Percentiles rank a stretch among this genome's conserved stretches.
These are phyloP conservation scores for Unio pictorum DNA, from an alignment of 2,888 invertebrate genomes.

Conservation along the genomic window DNA sequence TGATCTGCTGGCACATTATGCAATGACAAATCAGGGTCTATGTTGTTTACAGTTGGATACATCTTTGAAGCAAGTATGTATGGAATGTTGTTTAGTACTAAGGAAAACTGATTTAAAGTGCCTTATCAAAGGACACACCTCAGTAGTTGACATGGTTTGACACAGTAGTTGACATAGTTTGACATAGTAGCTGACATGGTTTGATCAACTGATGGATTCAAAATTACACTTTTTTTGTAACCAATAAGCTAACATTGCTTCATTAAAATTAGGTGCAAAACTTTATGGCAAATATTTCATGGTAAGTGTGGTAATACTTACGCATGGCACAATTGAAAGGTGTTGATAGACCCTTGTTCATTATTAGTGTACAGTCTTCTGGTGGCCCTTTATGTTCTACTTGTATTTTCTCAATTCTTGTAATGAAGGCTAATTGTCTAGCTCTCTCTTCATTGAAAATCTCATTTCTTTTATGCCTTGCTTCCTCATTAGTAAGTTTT, in stretches of 20 bases:
- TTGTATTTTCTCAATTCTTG: slow-evolving; percentile 92
- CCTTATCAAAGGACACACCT: no score
- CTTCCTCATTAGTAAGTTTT: slow-evolving; percentile 60
- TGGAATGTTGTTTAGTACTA: no score
- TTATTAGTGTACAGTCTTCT: slow-evolving; percentile 82
- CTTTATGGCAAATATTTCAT: neutral
- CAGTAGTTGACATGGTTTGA: no score
- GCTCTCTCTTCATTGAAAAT: slow-evolving; percentile 85
- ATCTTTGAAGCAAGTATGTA: no score
- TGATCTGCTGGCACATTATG: no score
- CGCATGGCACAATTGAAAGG: slow-evolving; percentile 93
- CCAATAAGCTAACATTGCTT: neutral
- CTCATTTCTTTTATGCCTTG: slow-evolving; percentile 60
- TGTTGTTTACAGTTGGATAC: no score
- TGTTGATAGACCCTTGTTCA: slow-evolving; percentile 94
- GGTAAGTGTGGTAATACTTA: slow-evolving; percentile 73
- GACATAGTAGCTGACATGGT: no score
- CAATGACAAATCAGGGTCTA: no score
- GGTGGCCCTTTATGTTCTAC: slow-evolving; percentile 85
- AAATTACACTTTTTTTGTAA: neutral
- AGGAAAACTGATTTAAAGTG: no score
- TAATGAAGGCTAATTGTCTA: slow-evolving; percentile 82
- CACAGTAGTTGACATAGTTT: no score
- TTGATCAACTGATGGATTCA: no score
- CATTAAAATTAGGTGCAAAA: neutral